Conservation (phyloP, 2,797 vertebrate genomes). For the Syngnathus acus region DNA sequence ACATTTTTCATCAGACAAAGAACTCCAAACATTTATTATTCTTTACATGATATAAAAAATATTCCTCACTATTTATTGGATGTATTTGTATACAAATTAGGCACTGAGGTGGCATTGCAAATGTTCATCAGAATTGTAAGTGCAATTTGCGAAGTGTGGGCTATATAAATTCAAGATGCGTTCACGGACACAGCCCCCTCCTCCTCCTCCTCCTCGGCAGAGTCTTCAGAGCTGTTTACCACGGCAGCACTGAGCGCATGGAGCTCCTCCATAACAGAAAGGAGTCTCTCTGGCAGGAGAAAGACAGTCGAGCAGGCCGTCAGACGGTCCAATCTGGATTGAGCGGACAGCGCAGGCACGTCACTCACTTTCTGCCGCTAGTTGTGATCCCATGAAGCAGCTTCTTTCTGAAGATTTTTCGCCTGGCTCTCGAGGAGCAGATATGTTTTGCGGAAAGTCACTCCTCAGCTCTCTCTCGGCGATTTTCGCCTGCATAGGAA, state of each 20-base stretch:
- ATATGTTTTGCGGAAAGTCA: slow-evolving; percentile 35
- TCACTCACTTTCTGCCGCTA: slow-evolving; percentile 38
- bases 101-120: not conserved
- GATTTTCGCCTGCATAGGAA: slow-evolving; percentile 68
- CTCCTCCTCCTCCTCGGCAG: slow-evolving; percentile 29
- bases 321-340: slow-evolving; percentile 17
- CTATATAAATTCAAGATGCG: slow-evolving; percentile 30
- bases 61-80: not conserved
- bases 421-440: slow-evolving; percentile 13
- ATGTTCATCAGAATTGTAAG: not conserved
- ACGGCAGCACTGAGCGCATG: slow-evolving; percentile 75
- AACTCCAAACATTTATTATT: not conserved
- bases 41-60: not conserved
- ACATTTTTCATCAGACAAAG: not conserved
- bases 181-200: slow-evolving; percentile 39
- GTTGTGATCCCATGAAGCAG: not conserved
- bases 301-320: slow-evolving; percentile 20
- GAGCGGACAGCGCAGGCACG: slow-evolving; percentile 1
- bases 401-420: slow-evolving; percentile 27
- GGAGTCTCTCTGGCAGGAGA: slow-evolving; percentile 63
- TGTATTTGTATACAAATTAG: not conserved
- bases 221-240: slow-evolving; percentile 68
- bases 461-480: slow-evolving; percentile 63
- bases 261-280: slow-evolving; percentile 74
- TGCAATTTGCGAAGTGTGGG: not conserved